A percentile compares a stretch with the other conserved stretches of the same genome.
Conservation (phyloP, 2,888 invertebrate genomes). For the Coleophora flavipennella region DNA sequence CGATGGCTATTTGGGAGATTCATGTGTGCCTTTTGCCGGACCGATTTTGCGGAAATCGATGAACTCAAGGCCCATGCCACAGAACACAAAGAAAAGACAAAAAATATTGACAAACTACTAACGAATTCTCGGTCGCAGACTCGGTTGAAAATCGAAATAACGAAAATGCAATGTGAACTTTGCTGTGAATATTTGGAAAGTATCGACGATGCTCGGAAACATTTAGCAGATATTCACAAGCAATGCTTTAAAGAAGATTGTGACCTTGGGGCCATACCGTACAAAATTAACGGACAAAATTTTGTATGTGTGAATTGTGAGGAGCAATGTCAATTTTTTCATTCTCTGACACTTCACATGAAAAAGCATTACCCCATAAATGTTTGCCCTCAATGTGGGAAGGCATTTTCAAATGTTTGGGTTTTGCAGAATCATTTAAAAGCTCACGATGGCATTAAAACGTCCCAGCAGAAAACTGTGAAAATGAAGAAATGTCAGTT, state of each 20-base stretch:
- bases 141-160: neutral
- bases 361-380: conserved; percentile 28
- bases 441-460: no score
- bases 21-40: conserved; percentile 46
- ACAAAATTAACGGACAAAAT: conserved; percentile 25
- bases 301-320: conserved; percentile 42
- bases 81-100: conserved; percentile 22
- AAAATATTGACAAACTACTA: neutral
- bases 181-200: neutral
- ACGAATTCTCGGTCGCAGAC: neutral
- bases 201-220: neutral
- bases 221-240: neutral
- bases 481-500: conserved; percentile 31
- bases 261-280: conserved; percentile 47
- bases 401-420: neutral
- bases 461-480: no score
- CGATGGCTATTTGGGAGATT: conserved; percentile 52
- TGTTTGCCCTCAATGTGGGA: conserved; percentile 12
- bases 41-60: conserved; percentile 41
- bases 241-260: conserved; percentile 13
- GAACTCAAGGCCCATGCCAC: conserved; percentile 35
- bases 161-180: neutral
- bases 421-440: no score
- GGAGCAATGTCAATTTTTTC: conserved; percentile 19
- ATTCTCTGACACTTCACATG: neutral